Conservation (phyloP, 2,888 invertebrate species). For the Lysandra bellargus region DNA sequence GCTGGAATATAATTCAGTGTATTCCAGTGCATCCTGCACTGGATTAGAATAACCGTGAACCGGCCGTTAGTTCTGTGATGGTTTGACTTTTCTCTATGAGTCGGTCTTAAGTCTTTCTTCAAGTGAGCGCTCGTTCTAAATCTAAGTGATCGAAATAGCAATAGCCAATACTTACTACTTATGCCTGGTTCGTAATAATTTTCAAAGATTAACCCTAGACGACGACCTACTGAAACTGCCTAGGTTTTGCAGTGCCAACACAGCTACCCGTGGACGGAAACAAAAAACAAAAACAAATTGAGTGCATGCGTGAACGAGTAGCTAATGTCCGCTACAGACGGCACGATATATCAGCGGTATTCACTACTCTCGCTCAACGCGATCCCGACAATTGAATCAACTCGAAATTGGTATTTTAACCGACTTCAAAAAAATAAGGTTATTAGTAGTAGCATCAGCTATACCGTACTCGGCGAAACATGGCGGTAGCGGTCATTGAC, state of each 20-base stretch:
- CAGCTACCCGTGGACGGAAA: slow-evolving; percentile 70
- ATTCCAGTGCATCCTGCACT: no score
- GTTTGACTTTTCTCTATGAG: neutral
- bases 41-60: neutral
- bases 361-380: no score
- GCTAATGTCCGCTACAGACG: neutral
- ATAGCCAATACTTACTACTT: slow-evolving; percentile 48
- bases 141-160: slow-evolving; percentile 35
- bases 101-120: neutral
- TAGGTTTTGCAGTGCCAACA: slow-evolving; percentile 77
- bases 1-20: no score
- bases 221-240: slow-evolving; percentile 46
- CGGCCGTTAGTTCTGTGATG: neutral
- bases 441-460: no score
- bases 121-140: neutral
- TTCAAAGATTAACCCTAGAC: slow-evolving; percentile 44
- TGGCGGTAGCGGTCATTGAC: no score
- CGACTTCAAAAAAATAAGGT: no score
- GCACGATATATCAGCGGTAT: neutral
- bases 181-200: slow-evolving; percentile 44
- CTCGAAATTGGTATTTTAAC: no score
- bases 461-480: no score
- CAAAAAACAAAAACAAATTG: slow-evolving; percentile 52
- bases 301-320: slow-evolving; percentile 31
- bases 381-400: no score